Evolutionary conservation across 2,797 vertebrate genomes (phyloP).

Genomic region (Falco peregrinus): DNA sequence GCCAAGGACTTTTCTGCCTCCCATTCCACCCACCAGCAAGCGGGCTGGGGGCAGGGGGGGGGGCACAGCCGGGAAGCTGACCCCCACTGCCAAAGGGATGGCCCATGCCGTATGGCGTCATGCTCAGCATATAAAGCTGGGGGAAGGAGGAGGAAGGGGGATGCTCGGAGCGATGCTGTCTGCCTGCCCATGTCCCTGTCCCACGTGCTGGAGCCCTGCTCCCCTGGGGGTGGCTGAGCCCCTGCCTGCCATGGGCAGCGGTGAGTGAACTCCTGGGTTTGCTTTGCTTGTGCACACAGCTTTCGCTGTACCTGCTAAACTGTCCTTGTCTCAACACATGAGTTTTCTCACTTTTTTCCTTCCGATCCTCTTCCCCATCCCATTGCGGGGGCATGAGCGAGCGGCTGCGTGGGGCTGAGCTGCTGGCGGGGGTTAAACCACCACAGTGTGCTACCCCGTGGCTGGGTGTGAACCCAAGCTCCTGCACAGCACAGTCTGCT

Average conservation of each 20-base stretch:
- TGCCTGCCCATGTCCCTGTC: not conserved
- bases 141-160: not conserved
- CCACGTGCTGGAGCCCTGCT: not conserved
- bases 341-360: not conserved
- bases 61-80: not conserved
- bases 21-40: not conserved
- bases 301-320: not conserved
- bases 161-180: not conserved
- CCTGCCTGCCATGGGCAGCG: not conserved
- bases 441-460: accelerated
- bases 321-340: not conserved
- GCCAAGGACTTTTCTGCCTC: slow-evolving; percentile 1
- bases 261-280: not conserved
- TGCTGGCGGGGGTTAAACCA: not conserved
- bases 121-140: not conserved
- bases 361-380: not conserved
- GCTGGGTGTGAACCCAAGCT: not conserved
- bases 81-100: not conserved
- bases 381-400: not conserved
- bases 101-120: not conserved
- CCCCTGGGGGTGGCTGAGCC: not conserved
- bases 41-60: too few relatives aligned
- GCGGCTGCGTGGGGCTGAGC: not conserved
- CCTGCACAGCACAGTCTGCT: not conserved
- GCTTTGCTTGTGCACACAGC: not conserved